Base-by-base conservation (phyloP, 2,888 invertebrate species). In the Caenorhabditis zanzibari region DNA sequence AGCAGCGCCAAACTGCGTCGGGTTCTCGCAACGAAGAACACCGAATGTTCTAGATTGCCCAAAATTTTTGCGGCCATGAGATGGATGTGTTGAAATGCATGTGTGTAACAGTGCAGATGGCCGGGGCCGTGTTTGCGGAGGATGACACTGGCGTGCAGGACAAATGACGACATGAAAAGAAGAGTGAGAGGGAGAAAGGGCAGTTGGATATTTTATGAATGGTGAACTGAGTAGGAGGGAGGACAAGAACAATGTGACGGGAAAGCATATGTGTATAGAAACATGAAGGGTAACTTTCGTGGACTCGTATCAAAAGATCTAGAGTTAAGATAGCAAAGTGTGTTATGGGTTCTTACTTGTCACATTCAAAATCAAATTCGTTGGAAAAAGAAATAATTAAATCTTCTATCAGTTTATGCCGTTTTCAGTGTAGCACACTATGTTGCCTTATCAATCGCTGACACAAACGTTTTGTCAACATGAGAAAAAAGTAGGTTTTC, bases 1-100 rank as follows among this genome's bases (percentile, higher is more conserved):
- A 41, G 52, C 41, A 22, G 32, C 58, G 47, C 10, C 44, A 58
- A 38, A 68, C 68, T 24, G 66, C 59, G 28, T 28, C 35, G 44
- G 75, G 68, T 69, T 77, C 76, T 69, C 76, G 49, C 76, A 26
- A 58, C 76, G 76, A 77, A 77, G 61, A 68, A 77, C 69, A 22
- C 22, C 69, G 76, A 77, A 77, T 77, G 61, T 77, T 77, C 76
- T 77, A 68, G 76, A 47, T 38, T 52, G 10, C 76, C 52, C 14
- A 77, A 59, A 74, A 22, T 54, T 77, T 68, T 69, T 9, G 14
- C 47, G 56, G 44, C 28, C 5, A 32, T 32, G 47, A 9, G 59
- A 58, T 41, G 49, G 22, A 22, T 68, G 47, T 64, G 59, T 59
- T 38, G 59, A 59, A 44, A 44, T 58, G 73, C 22, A 32, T 52